A percentile compares a stretch with the other conserved stretches of the same genome.
Conservation (phyloP, 2,888 invertebrate genomes). For the Dasysyrphus albostriatus region DNA sequence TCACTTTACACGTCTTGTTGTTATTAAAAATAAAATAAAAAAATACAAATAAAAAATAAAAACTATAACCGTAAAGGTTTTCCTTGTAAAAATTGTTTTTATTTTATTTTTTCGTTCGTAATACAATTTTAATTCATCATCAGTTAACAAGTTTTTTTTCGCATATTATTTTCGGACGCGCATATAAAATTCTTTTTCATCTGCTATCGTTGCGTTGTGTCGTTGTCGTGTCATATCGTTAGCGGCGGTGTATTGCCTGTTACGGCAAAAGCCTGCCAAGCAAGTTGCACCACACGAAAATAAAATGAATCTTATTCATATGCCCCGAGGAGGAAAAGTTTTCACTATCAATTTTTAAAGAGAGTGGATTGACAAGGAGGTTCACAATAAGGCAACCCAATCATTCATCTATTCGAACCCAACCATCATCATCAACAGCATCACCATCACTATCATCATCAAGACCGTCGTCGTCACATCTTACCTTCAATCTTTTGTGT, state of each 20-base stretch:
- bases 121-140: constrained; percentile 18
- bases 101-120: too few species aligned
- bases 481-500: constrained; percentile 37
- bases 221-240: background rate
- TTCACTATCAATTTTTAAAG: constrained; percentile 71
- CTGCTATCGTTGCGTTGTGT: background rate
- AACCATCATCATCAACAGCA: constrained; percentile 13
- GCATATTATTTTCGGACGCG: constrained; percentile 51
- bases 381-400: background rate
- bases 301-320: constrained; percentile 27
- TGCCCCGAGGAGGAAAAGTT: constrained; percentile 64
- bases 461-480: constrained; percentile 27
- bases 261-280: constrained; percentile 14
- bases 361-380: constrained; percentile 69
- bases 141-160: constrained; percentile 63
- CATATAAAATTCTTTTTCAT: constrained; percentile 36
- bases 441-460: background rate
- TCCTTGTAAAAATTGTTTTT: constrained; percentile 21
- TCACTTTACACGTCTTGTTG: constrained; percentile 55
- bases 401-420: constrained; percentile 4
- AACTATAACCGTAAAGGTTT: constrained; percentile 43
- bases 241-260: background rate
- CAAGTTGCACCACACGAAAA: constrained; percentile 60
- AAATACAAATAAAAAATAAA: background rate
- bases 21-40: background rate